Evolutionary conservation across 2,113 vertebrate species (phyloP).

Genomic region (Isichthys henryi): DNA sequence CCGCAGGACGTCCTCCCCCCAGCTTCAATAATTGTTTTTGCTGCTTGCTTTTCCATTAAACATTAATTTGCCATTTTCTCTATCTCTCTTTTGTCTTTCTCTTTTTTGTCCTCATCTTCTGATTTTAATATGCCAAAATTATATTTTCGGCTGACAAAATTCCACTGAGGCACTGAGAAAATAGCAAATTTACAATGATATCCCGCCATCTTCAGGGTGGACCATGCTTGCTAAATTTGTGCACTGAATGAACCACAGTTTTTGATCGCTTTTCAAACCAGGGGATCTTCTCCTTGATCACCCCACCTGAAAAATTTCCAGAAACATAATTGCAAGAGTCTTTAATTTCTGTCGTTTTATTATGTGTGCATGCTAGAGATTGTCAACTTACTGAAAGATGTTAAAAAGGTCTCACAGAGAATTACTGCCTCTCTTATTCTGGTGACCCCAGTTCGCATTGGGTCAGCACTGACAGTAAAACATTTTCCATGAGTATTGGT

Average conservation of each 20-base stretch:
- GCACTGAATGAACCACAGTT: neutral
- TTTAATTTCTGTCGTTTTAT: neutral
- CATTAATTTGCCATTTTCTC: neutral
- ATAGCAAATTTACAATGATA: neutral
- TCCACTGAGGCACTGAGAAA: neutral
- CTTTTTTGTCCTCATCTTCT: neutral
- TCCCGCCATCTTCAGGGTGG: neutral
- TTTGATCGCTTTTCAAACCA: neutral
- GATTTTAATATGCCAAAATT: neutral
- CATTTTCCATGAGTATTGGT: neutral
- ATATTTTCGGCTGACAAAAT: neutral
- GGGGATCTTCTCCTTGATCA: neutral
- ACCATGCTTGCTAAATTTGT: neutral
- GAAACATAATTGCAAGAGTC: neutral
- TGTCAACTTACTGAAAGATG: neutral
- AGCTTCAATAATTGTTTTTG: neutral
- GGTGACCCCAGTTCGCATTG: neutral
- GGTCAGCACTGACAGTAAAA: neutral
- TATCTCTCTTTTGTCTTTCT: neutral
- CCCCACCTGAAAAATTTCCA: neutral
- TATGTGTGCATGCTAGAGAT: neutral
- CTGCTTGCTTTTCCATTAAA: neutral
- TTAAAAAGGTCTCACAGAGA: neutral
- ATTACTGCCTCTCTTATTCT: neutral
- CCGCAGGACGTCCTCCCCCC: neutral